Conservation (phyloP, 1,140 invertebrate species). For the silkworm (Bombyx mori) region ASM3026992v2 NC_085129.1:11362501-11363000, state of each 20-base stretch:
- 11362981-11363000: conserved; percentile 34
- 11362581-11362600: too few species aligned
- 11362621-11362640: not conserved
- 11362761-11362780: conserved; percentile 40
- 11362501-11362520: too few species aligned
- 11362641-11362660: conserved; percentile 1
- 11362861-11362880: conserved; percentile 15
- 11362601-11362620: not conserved
- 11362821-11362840: conserved; percentile 13
- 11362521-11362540: too few species aligned
- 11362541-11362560: too few species aligned
- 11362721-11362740: conserved; percentile 40
- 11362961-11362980: conserved; percentile 55
- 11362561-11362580: too few species aligned
- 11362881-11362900: conserved; percentile 20
- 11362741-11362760: conserved; percentile 52
- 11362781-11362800: conserved; percentile 26
- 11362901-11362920: conserved; percentile 37
- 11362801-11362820: conserved; percentile 23
- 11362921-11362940: conserved; percentile 41
- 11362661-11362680: conserved; percentile 2
- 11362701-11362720: conserved; percentile 61
- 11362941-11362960: conserved; percentile 41
- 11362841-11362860: conserved; percentile 10
- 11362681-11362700: conserved; percentile 37